phyloP scores from a whole-genome alignment of 2,113 vertebrate genomes.

The Ia io region DNA sequence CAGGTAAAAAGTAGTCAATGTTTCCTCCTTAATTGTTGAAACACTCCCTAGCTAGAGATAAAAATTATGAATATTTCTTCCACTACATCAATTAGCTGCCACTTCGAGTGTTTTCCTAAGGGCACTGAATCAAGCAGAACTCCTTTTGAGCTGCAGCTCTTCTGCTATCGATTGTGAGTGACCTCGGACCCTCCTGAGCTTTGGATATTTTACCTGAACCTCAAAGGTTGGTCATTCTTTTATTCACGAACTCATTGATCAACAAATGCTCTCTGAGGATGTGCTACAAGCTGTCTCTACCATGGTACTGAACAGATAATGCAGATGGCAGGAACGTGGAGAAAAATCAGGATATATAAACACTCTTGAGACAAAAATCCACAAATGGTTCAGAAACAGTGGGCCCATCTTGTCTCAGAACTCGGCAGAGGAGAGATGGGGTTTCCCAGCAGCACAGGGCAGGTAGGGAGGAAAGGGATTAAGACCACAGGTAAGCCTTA shows the following conservation, averaged over 20 bases:
- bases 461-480: neutral
- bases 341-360: neutral
- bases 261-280: neutral
- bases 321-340: neutral
- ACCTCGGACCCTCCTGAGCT: neutral
- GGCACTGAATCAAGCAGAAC: neutral
- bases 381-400: neutral
- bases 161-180: neutral
- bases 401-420: neutral
- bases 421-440: neutral
- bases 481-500: neutral
- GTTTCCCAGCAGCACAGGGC: neutral
- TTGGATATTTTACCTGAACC: neutral
- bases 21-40: neutral
- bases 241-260: neutral
- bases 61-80: slow-evolving; percentile 6
- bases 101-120: neutral
- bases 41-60: neutral
- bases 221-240: neutral
- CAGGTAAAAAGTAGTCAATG: neutral
- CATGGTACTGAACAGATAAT: neutral
- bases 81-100: slow-evolving; percentile 32
- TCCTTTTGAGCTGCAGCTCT: neutral
- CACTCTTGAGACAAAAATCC: neutral
- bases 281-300: neutral